Percentiles rank a stretch among this genome's conserved stretches.
Evolutionary conservation across 2,113 vertebrate species (phyloP).

Genomic region (Varanus komodoensis): DNA sequence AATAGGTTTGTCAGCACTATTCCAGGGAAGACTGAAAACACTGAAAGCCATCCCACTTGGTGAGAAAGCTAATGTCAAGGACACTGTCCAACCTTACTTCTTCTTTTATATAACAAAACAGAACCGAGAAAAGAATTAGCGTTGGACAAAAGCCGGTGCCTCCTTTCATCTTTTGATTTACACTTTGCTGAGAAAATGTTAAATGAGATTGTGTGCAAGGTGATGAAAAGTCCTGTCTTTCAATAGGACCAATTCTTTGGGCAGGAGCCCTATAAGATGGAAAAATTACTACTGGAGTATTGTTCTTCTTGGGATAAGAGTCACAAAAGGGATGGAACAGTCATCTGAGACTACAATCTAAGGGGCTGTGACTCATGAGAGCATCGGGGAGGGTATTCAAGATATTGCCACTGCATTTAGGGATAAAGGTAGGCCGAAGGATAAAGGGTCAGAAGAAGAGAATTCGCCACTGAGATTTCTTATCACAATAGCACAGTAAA

Average conservation of each 20-base stretch:
- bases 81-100: conserved; percentile 14
- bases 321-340: neutral
- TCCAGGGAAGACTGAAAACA: conserved; percentile 37
- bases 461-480: neutral
- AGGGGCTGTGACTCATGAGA: neutral
- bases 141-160: conserved; percentile 34
- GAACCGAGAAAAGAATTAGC: conserved; percentile 16
- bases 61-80: conserved; percentile 57
- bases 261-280: neutral
- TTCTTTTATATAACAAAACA: conserved; percentile 22
- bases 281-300: neutral
- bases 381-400: neutral
- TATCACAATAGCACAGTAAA: neutral
- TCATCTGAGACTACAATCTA: neutral
- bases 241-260: neutral
- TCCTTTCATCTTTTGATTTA: conserved; percentile 59
- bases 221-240: conserved; percentile 51
- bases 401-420: neutral
- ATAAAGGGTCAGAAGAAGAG: neutral
- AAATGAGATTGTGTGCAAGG: conserved; percentile 38
- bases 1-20: conserved; percentile 58
- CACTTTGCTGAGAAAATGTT: conserved; percentile 42
- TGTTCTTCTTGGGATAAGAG: conserved; percentile 8
- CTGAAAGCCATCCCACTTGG: conserved; percentile 41
- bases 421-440: conserved; percentile 6